A percentile compares a stretch with the other conserved stretches of the same genome.
Evolutionary conservation across 2,888 invertebrate species (phyloP).

Genomic region (Drosophila longiperda): DNA sequence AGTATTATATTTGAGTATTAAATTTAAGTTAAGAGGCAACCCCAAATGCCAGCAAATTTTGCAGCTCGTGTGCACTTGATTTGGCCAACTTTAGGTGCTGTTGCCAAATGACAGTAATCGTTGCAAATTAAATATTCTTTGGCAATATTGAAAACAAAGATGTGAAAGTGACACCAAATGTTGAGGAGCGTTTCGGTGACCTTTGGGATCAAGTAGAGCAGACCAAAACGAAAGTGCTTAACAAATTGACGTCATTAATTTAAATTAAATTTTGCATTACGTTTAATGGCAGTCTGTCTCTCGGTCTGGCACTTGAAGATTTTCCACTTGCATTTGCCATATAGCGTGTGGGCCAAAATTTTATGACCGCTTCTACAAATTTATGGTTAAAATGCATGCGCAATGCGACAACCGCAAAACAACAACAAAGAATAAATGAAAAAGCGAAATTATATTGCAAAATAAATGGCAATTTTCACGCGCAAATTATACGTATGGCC

Average conservation of each 20-base stretch:
- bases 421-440: constrained; percentile 12
- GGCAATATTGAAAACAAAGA: constrained; percentile 35
- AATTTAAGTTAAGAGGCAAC: constrained; percentile 6
- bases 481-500: constrained; percentile 52
- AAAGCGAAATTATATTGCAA: constrained; percentile 44
- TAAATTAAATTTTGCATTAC: constrained; percentile 34
- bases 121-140: constrained; percentile 52
- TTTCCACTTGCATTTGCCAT: constrained; percentile 44
- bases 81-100: constrained; percentile 25
- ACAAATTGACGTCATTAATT: constrained; percentile 60
- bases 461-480: constrained; percentile 58
- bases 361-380: constrained; percentile 38
- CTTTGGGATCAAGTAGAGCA: constrained; percentile 30
- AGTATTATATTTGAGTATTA: constrained; percentile 27
- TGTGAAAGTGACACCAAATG: neutral
- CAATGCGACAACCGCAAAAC: constrained; percentile 32
- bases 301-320: constrained; percentile 35
- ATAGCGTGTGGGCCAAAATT: constrained; percentile 32
- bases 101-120: constrained; percentile 57
- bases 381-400: constrained; percentile 57
- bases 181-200: constrained; percentile 22
- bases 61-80: constrained; percentile 53
- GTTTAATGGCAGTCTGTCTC: constrained; percentile 23
- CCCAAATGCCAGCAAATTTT: constrained; percentile 2
- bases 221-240: constrained; percentile 5